A percentile compares a stretch with the other conserved stretches of the same genome.
phyloP scores from a whole-genome alignment of 1,140 invertebrate species.

The Lepidotrigona ventralis region DNA sequence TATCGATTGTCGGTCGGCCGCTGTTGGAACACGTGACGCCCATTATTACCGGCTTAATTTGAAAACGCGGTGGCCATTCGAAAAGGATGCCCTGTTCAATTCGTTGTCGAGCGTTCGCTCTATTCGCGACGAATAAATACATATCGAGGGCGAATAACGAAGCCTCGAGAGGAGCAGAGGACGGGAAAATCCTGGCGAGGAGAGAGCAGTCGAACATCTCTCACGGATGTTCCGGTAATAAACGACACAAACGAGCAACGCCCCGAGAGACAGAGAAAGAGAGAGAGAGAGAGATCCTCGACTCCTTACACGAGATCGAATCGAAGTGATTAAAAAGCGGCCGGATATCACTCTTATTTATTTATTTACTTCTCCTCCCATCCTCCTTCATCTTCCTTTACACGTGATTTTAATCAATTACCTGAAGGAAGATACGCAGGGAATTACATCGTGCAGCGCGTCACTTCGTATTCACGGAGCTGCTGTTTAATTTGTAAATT shows the following conservation, averaged over 20 bases:
- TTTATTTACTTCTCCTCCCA: neutral
- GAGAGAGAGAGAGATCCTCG: neutral
- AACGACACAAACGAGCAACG: conserved; percentile 1
- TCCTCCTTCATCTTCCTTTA: neutral
- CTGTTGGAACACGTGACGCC: neutral
- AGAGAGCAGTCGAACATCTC: neutral
- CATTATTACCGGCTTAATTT: conserved; percentile 5
- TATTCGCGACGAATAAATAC: neutral
- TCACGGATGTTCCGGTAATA: neutral
- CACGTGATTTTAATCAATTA: conserved; percentile 45
- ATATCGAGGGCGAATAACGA: neutral
- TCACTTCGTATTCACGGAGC: conserved; percentile 9
- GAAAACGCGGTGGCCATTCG: neutral
- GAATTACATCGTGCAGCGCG: conserved; percentile 15
- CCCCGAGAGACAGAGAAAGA: too few species aligned
- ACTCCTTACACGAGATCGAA: conserved; percentile 1
- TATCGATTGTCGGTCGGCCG: conserved; percentile 10
- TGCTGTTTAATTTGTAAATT: conserved; percentile 45
- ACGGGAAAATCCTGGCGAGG: neutral
- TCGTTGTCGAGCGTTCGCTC: conserved; percentile 2
- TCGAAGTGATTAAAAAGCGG: conserved; percentile 26
- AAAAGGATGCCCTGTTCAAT: neutral
- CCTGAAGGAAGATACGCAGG: conserved; percentile 3
- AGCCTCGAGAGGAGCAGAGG: neutral
- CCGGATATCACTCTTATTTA: neutral